These are phyloP conservation scores for Tinea semifulvella DNA, from an alignment of 2,888 invertebrate genomes.

Conservation along the genomic window DNA sequence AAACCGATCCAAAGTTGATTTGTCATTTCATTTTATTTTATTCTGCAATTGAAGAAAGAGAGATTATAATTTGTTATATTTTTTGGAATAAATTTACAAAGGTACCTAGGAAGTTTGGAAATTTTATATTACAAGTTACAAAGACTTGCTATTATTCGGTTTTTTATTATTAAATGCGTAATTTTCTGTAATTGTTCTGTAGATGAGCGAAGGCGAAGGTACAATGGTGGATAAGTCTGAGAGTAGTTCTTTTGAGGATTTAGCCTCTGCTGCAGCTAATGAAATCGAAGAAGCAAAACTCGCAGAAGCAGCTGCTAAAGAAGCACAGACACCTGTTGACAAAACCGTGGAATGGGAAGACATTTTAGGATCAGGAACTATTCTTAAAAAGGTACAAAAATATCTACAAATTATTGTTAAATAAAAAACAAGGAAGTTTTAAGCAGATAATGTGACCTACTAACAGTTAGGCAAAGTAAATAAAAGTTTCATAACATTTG, in stretches of 20 bases:
- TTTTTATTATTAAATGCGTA: background rate
- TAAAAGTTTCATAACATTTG: slow-evolving; percentile 5
- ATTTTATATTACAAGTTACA: background rate
- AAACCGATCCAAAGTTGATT: slow-evolving; percentile 4
- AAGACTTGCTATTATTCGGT: background rate
- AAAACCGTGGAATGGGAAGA: slow-evolving; percentile 73
- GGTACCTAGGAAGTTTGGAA: background rate
- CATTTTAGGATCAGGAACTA: slow-evolving; percentile 79
- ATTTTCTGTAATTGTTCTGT: slow-evolving; percentile 2
- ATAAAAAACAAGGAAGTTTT: too few species aligned
- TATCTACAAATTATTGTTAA: background rate
- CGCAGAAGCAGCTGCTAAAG: slow-evolving; percentile 41
- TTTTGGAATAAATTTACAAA: slow-evolving; percentile 5
- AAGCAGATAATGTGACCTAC: background rate
- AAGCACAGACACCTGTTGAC: slow-evolving; percentile 23
- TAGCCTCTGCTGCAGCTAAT: slow-evolving; percentile 65
- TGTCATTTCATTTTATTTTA: slow-evolving; percentile 2
- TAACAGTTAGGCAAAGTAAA: slow-evolving; percentile 1
- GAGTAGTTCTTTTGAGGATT: slow-evolving; percentile 72
- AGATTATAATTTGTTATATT: background rate
- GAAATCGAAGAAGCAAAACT: slow-evolving; percentile 62
- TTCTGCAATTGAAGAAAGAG: background rate
- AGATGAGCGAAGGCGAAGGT: slow-evolving; percentile 58
- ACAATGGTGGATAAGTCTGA: slow-evolving; percentile 67
- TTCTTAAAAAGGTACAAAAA: slow-evolving; percentile 68